Conservation (phyloP, 2,113 vertebrate genomes). For the Cathartes aura region DNA sequence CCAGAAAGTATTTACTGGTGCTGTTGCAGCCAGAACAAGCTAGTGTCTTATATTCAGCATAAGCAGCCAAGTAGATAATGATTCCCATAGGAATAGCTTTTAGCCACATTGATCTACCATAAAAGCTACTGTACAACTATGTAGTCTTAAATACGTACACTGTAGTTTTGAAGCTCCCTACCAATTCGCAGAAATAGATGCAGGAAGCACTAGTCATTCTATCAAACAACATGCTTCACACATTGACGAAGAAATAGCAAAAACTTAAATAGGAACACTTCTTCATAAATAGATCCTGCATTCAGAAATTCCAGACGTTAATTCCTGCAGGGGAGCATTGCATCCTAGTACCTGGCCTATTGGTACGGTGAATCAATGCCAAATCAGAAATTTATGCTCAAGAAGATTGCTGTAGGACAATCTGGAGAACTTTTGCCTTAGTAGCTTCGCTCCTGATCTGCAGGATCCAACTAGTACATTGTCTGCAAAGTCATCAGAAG, state of each 20-base stretch:
- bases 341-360: not conserved
- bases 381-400: not conserved
- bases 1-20: not conserved
- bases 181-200: not conserved
- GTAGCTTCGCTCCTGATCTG: not conserved
- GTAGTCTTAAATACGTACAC: not conserved
- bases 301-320: not conserved
- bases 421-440: not conserved
- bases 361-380: fast-evolving
- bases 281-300: not conserved
- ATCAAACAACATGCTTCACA: not conserved
- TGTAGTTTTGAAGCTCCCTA: not conserved
- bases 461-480: not conserved
- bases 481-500: not conserved
- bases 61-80: not conserved
- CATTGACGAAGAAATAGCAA: not conserved
- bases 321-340: not conserved
- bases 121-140: not conserved
- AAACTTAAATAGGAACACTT: not conserved
- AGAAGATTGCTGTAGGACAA: not conserved
- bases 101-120: not conserved
- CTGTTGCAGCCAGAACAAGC: not conserved
- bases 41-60: not conserved
- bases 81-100: not conserved
- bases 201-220: not conserved